Evolutionary conservation across 2,113 vertebrate genomes (phyloP).

Genomic region (Podarcis muralis): DNA sequence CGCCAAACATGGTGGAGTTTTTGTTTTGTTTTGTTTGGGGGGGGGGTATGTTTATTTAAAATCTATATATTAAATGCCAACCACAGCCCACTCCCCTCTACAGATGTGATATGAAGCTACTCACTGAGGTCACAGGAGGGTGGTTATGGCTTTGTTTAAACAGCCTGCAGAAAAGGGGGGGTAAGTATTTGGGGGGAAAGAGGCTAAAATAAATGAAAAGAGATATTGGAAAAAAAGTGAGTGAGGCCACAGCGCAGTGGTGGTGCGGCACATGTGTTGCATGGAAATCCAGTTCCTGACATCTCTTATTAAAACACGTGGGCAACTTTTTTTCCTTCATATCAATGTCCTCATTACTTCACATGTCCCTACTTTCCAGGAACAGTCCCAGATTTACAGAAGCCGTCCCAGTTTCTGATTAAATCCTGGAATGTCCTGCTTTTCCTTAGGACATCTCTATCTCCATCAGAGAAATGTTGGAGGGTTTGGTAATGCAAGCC

Average conservation of each 20-base stretch:
- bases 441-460: too few species aligned
- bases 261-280: neutral
- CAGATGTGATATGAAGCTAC: neutral
- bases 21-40: neutral
- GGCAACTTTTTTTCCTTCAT: neutral
- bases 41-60: neutral
- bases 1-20: constrained; percentile 14
- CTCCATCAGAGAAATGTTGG: too few species aligned
- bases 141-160: neutral
- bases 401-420: too few species aligned
- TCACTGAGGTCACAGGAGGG: neutral
- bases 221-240: neutral
- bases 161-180: neutral
- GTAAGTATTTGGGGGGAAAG: neutral
- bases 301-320: neutral
- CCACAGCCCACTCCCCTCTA: neutral
- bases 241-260: neutral
- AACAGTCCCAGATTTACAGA: too few species aligned
- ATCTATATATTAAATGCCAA: neutral
- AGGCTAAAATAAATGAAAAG: neutral
- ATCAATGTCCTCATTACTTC: too few species aligned
- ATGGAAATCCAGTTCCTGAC: neutral
- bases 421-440: too few species aligned
- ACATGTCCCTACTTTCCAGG: too few species aligned
- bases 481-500: too few species aligned